Evolutionary conservation across 2,888 invertebrate species (phyloP), one percentile per base, ranked within the genome.

Genomic region (Conistra vaccinii): DNA sequence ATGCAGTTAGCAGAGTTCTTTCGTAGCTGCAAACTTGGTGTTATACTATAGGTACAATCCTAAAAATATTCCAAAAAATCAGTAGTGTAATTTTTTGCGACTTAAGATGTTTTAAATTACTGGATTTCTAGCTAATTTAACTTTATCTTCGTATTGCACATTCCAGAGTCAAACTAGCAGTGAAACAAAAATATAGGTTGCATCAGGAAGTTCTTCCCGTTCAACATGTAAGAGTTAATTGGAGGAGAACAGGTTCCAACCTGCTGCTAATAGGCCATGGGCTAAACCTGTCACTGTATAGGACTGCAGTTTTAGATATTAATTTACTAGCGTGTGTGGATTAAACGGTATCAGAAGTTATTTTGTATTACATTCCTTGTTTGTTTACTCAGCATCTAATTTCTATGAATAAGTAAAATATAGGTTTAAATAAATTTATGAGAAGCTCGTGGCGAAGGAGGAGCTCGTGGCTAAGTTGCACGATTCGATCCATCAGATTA

Each of bases 111-210:
- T 20, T 20, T 48, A 20, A 20, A 48, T 48, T 2, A 48, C 48
- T 48, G 3, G 48, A 48, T 7, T 23, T 1, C 65, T 5, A 32
- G 17, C 10, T 26, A 32, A 51, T 60, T 17, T 29, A 12, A 32
- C 29, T n/a, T 45, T 35, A n/a, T 7, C 39, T 58, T 17, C 6
- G 23, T 61, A 42, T 55, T 66, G 26, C 48, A 76, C 58, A 81
- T 84, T 84, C 51, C 48, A 70, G 0, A 14, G 32, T 39, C 0
- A 9, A 76, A 69, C 72, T 65, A 57, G 82, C 72, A 67, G 12
- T 57, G 17, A 85, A 39, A 48, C 58, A 76, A 82, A 82, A 85
- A 83, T 83, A 83, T 82, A 85, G 73, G 84, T 78, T 83, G 74
- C 39, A 78, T 74, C 71, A 83, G 83, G 86, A 85, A 85, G 67